Evolutionary conservation across 2,113 vertebrate genomes (phyloP), one percentile per base, ranked within the genome.

Genomic region (Crypturellus undulatus): DNA sequence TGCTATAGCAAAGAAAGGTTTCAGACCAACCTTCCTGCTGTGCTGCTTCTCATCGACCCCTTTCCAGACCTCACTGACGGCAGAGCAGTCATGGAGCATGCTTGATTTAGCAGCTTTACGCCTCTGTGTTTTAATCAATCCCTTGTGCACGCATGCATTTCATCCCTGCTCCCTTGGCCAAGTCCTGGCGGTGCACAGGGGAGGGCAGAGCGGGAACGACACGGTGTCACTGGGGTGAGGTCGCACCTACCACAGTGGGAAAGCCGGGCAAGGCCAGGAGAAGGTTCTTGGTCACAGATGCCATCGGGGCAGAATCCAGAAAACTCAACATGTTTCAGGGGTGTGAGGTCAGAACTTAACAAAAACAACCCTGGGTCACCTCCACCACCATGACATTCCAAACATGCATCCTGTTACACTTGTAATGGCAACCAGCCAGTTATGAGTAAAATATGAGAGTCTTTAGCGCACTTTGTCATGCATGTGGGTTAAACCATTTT

Each of bases 31-130:
- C 92, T 94, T 93, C 79, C 77, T 89, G 79, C 90, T 93, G 59
- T 60, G 43, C 88, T 96, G 42, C 80, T 91, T 95, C 88, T 80
- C 71, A 91, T 56, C 3, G 26, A 76, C 38, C 38, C 38, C 9
- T 83, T 93, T 81, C 84, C 67, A 94, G 87, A 85, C 86, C 90
- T 82, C 5, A 0, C 84, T 86, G 69, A 87, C 86, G 79, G 76
- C 72, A 93, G n/a, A 51, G 92, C 69, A 65, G 71, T 93, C 73
- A 34, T 56, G 62, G 22, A 79, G 79, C 70, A 93, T 90, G 67
- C 80, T 95, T 91, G 45, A 34, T 87, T 93, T 91, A 90, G 87
- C 87, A 64, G 64, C 17, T 93, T 92, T 94, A 54, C 77, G 80
- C 77, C 49, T 56, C 38, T 42, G 19, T 42, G 21, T n/a, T 89